phyloP scores from a whole-genome alignment of 2,113 vertebrate genomes.

The Hystrix cristata region DNA sequence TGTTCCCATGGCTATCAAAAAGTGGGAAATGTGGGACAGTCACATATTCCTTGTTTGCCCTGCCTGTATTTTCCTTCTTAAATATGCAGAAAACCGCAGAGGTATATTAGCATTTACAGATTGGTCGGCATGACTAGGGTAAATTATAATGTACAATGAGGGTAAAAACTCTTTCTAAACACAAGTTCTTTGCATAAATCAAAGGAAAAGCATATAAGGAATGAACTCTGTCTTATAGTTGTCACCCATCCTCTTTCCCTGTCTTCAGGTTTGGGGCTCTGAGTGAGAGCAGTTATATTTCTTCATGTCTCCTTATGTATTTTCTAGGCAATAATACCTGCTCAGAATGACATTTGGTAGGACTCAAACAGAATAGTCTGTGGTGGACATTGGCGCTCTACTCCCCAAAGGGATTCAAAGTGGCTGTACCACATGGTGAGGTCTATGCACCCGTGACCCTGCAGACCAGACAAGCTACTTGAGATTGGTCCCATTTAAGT shows the following conservation, averaged over 20 bases:
- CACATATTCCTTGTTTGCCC: neutral
- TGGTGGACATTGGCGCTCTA: neutral
- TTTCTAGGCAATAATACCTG: neutral
- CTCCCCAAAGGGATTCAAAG: neutral
- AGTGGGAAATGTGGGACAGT: neutral
- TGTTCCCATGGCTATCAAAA: neutral
- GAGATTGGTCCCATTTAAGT: neutral
- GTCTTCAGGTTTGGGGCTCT: neutral
- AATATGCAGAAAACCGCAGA: neutral
- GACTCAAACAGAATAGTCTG: neutral
- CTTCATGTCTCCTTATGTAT: neutral
- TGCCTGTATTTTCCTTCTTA: neutral
- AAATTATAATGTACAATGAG: neutral
- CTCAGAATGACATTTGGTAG: neutral
- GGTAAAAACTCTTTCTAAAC: neutral
- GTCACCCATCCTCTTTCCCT: neutral
- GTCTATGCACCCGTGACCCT: rapidly evolving
- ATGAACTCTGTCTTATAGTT: neutral
- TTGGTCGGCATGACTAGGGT: neutral
- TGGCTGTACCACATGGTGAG: neutral
- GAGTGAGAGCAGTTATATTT: neutral
- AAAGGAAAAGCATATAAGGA: neutral
- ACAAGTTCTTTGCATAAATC: neutral
- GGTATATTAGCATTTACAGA: neutral
- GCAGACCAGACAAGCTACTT: neutral